Conservation (phyloP, 2,113 vertebrate species). For the Campylomormyrus numenius region DNA sequence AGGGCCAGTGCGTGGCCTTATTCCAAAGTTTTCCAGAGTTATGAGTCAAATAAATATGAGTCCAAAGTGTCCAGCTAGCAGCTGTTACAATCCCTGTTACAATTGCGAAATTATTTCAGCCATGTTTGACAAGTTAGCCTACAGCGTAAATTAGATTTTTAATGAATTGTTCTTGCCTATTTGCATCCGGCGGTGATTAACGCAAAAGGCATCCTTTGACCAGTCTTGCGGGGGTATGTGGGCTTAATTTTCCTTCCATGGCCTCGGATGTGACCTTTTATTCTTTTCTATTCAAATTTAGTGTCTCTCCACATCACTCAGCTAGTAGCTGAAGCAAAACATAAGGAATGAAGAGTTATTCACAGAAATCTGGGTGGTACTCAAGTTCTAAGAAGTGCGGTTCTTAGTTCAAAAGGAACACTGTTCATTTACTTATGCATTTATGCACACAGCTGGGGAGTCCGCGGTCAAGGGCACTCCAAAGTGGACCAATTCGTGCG, state of each 20-base stretch:
- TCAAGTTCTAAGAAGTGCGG: not conserved
- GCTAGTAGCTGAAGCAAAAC: not conserved
- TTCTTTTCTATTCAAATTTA: not conserved
- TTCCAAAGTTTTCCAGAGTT: not conserved
- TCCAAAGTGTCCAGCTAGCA: not conserved
- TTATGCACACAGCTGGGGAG: not conserved
- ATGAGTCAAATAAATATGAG: not conserved
- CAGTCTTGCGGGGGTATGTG: not conserved
- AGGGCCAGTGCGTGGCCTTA: not conserved
- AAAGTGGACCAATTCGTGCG: not conserved
- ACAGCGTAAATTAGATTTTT: not conserved
- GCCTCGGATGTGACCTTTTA: not conserved
- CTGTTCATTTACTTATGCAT: not conserved
- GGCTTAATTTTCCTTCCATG: not conserved
- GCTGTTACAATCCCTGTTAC: not conserved
- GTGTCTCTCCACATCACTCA: not conserved
- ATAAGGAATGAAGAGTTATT: not conserved
- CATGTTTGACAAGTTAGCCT: constrained; percentile 4
- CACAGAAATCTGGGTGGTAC: not conserved
- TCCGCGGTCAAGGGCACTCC: not conserved
- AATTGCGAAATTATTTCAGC: not conserved
- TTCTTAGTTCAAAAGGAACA: not conserved
- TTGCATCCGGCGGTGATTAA: not conserved
- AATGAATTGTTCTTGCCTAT: not conserved
- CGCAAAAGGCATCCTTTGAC: not conserved